Evolutionary conservation across 1,140 invertebrate genomes (phyloP).

Genomic region (Aphaenogaster ashmeadi): DNA sequence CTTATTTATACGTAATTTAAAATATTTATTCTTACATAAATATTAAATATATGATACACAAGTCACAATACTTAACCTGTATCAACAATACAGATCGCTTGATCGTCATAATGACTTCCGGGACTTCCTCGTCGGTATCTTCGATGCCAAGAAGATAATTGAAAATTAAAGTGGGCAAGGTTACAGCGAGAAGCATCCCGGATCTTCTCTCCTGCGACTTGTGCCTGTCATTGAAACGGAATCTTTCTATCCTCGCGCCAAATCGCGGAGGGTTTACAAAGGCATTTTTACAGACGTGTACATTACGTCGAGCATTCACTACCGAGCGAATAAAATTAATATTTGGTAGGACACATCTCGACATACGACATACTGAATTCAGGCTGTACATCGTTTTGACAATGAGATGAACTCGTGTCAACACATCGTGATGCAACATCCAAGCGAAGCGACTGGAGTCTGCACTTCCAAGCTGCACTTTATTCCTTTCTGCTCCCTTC

Average conservation of each 20-base stretch:
- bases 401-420: neutral
- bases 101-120: slow-evolving; percentile 91
- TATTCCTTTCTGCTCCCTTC: neutral
- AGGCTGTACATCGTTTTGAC: slow-evolving; percentile 18
- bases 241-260: neutral
- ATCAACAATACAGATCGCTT: slow-evolving; percentile 92
- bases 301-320: neutral
- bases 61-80: slow-evolving; percentile 81
- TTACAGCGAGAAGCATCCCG: slow-evolving; percentile 18
- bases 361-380: neutral
- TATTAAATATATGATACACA: neutral
- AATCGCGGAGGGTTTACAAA: neutral
- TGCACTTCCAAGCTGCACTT: slow-evolving; percentile 11
- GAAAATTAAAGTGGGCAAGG: slow-evolving; percentile 74
- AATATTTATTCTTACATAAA: neutral
- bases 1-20: neutral
- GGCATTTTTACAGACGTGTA: neutral
- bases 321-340: neutral
- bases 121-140: slow-evolving; percentile 88
- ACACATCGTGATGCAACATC: neutral
- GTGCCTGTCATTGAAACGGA: neutral
- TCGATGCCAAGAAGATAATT: slow-evolving; percentile 82
- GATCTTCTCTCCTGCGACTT: neutral
- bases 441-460: neutral
- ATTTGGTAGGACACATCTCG: neutral